Evolutionary conservation across 92 coral and sea anemone species (phyloP).

Genomic region (Phenganax subtilis): DNA sequence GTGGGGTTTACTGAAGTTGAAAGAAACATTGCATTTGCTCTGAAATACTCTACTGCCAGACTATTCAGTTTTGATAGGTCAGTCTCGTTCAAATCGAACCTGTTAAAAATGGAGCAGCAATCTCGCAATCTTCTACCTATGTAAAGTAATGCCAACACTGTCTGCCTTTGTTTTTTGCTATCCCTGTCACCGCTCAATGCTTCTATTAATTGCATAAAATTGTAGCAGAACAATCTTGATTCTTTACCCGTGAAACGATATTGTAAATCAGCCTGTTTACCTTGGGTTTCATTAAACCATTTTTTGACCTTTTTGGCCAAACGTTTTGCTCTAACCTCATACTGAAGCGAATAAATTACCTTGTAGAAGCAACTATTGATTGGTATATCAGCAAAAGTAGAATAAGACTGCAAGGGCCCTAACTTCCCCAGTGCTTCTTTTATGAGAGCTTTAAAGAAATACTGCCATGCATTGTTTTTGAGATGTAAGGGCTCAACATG

Average conservation of each 20-base stretch:
- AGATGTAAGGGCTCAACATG: conserved; percentile 51
- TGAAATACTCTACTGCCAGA: conserved; percentile 46
- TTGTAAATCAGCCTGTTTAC: neutral
- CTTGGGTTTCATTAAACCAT: conserved; percentile 61
- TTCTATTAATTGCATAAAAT: neutral
- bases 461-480: conserved; percentile 62
- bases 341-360: conserved; percentile 51
- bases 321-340: conserved; percentile 58
- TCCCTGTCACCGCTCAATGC: neutral
- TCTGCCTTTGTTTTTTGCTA: neutral
- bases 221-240: conserved; percentile 12
- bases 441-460: conserved; percentile 53
- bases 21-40: conserved; percentile 50
- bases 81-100: conserved; percentile 43
- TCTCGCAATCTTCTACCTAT: conserved; percentile 56
- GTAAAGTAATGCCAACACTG: conserved; percentile 23
- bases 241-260: conserved; percentile 23
- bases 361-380: conserved; percentile 46
- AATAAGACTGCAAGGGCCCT: conserved; percentile 29
- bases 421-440: conserved; percentile 63
- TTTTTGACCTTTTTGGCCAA: conserved; percentile 52
- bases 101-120: conserved; percentile 52
- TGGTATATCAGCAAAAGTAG: conserved; percentile 54
- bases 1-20: conserved; percentile 57
- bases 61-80: conserved; percentile 39